Percentiles rank a stretch among this genome's conserved stretches.
phyloP scores from a whole-genome alignment of 2,888 invertebrate species.

The Athrips mouffetella region DNA sequence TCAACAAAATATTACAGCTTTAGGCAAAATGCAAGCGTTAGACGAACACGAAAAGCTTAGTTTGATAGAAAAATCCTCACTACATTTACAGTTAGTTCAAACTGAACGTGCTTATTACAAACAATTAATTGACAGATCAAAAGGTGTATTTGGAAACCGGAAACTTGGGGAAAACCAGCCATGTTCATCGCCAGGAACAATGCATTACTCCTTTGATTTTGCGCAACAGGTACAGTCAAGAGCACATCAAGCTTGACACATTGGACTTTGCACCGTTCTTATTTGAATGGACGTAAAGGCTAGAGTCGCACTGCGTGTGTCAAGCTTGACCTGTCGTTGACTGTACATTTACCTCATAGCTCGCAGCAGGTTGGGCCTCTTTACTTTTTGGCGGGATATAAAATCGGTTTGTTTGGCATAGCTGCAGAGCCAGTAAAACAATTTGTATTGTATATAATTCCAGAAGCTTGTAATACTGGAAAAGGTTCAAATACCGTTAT shows the following conservation, averaged over 20 bases:
- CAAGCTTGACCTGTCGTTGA: too few species aligned
- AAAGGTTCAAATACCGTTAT: conserved; percentile 1
- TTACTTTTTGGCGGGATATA: conserved; percentile 1
- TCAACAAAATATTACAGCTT: conserved; percentile 3
- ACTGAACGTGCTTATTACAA: conserved; percentile 3
- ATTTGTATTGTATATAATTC: conserved; percentile 3
- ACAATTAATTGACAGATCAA: neutral
- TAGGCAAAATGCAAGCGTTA: conserved; percentile 3
- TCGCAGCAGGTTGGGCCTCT: neutral
- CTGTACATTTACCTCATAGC: conserved; percentile 7
- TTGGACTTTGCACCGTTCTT: too few species aligned
- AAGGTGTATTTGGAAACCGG: neutral
- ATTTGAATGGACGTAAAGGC: too few species aligned
- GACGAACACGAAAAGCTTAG: neutral
- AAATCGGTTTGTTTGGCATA: conserved; percentile 3
- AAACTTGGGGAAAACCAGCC: neutral
- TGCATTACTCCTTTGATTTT: conserved; percentile 6
- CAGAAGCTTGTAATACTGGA: conserved; percentile 6
- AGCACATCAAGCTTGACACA: too few species aligned
- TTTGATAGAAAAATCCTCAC: neutral
- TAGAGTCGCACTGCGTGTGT: too few species aligned
- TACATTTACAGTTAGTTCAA: conserved; percentile 2
- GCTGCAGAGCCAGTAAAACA: conserved; percentile 3
- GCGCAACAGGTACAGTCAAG: neutral
- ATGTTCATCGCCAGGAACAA: neutral